phyloP scores from a whole-genome alignment of 2,113 vertebrate species.

The Lepus americanus region DNA sequence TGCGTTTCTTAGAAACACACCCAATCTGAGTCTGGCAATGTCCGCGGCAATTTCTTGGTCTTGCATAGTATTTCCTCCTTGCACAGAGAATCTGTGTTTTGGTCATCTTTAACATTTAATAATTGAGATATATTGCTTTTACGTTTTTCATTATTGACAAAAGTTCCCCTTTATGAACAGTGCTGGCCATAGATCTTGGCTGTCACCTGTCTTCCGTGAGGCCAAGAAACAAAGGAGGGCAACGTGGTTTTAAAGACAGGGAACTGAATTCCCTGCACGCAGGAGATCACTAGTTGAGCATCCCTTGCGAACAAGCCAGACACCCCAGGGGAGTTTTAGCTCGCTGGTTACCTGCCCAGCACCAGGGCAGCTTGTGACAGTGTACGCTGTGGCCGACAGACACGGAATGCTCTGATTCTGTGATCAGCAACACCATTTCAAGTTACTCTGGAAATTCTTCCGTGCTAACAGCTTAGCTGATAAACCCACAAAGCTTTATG shows the following conservation, averaged over 20 bases:
- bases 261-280: slow-evolving; percentile 51
- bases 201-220: neutral
- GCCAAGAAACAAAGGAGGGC: neutral
- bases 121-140: slow-evolving; percentile 36
- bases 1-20: slow-evolving; percentile 78
- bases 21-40: slow-evolving; percentile 14
- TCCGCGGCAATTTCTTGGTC: slow-evolving; percentile 13
- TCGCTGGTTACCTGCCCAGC: slow-evolving; percentile 8
- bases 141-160: slow-evolving; percentile 51
- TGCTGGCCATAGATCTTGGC: neutral
- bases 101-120: slow-evolving; percentile 36
- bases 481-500: slow-evolving; percentile 93
- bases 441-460: slow-evolving; percentile 82
- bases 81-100: neutral
- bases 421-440: slow-evolving; percentile 80
- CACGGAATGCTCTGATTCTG: slow-evolving; percentile 77
- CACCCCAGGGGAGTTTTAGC: neutral
- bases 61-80: slow-evolving; percentile 59
- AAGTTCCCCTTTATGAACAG: neutral
- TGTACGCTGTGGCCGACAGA: slow-evolving; percentile 52
- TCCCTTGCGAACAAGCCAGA: neutral
- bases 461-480: slow-evolving; percentile 86
- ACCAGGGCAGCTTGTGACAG: slow-evolving; percentile 70
- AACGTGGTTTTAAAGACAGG: slow-evolving; percentile 44
- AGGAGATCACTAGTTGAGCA: slow-evolving; percentile 45